phyloP scores from a whole-genome alignment of 2,113 vertebrate species.

The Empidonax traillii region DNA sequence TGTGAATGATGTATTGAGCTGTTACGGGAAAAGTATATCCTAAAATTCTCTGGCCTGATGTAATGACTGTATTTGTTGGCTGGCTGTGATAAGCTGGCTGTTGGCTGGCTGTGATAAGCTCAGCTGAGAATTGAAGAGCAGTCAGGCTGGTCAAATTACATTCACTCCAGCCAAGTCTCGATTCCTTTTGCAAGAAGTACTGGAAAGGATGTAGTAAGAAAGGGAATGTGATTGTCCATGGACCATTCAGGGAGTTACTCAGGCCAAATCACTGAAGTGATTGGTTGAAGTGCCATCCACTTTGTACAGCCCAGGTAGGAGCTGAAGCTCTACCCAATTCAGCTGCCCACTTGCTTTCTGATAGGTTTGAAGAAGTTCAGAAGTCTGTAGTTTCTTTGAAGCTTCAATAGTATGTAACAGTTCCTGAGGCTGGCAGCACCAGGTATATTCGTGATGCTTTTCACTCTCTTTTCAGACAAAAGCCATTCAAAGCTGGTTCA shows the following conservation, averaged over 20 bases:
- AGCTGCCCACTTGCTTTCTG: not conserved
- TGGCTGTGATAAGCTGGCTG: conserved; percentile 10
- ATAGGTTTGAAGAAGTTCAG: not conserved
- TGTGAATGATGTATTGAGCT: conserved; percentile 1
- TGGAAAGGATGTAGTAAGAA: not conserved
- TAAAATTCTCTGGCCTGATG: not conserved
- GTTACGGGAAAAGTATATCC: not conserved
- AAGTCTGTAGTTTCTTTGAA: not conserved
- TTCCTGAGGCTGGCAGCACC: not conserved
- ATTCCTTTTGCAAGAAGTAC: not conserved
- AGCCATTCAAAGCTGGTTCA: not conserved
- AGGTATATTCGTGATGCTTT: not conserved
- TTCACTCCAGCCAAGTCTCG: not conserved
- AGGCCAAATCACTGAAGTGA: not conserved
- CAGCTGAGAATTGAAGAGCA: not conserved
- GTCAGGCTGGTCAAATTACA: not conserved
- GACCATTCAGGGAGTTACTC: not conserved
- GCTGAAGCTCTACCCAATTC: not conserved
- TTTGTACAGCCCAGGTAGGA: not conserved
- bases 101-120: conserved; percentile 10
- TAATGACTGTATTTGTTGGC: conserved; percentile 1
- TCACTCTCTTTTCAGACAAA: not conserved
- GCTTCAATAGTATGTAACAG: not conserved
- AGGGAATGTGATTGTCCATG: not conserved
- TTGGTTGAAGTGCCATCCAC: not conserved